Percentiles rank a stretch among this genome's conserved stretches.
Conservation (phyloP, 2,888 invertebrate genomes). For the Drosophila engyochracea region DNA sequence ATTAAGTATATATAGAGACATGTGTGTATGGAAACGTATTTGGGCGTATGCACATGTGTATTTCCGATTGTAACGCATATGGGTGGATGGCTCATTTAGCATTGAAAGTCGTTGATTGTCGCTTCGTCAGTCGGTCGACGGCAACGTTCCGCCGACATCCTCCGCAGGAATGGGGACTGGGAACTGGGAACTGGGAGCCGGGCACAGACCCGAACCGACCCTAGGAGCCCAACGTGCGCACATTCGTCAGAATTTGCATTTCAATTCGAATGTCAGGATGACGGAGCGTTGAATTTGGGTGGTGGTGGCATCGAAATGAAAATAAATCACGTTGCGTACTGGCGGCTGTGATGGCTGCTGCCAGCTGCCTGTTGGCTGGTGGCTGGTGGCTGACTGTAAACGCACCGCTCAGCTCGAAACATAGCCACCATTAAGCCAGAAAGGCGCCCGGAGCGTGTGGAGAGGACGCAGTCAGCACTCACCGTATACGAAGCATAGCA, state of each 20-base stretch:
- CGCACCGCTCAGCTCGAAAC: constrained; percentile 57
- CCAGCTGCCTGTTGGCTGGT: constrained; percentile 16
- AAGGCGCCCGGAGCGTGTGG: constrained; percentile 43
- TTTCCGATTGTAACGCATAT: constrained; percentile 50
- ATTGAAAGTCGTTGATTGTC: constrained; percentile 56
- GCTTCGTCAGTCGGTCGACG: constrained; percentile 40
- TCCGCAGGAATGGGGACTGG: not conserved
- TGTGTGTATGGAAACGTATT: constrained; percentile 23
- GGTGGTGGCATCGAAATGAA: constrained; percentile 74
- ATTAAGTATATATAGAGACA: constrained; percentile 23
- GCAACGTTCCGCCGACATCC: constrained; percentile 43
- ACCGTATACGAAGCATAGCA: not conserved
- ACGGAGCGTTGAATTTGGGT: constrained; percentile 76
- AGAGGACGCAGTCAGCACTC: not conserved
- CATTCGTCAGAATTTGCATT: constrained; percentile 84
- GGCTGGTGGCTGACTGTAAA: constrained; percentile 45
- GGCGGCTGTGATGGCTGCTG: constrained; percentile 30
- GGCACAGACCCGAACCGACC: constrained; percentile 25
- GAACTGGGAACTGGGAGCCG: not conserved
- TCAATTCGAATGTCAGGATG: constrained; percentile 81
- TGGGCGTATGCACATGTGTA: constrained; percentile 52
- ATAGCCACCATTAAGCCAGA: constrained; percentile 78
- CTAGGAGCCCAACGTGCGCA: constrained; percentile 65
- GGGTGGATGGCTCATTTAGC: constrained; percentile 74
- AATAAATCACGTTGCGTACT: constrained; percentile 78